Base-by-base conservation (phyloP, 2,888 invertebrate species). In the Abrostola tripartita region DNA sequence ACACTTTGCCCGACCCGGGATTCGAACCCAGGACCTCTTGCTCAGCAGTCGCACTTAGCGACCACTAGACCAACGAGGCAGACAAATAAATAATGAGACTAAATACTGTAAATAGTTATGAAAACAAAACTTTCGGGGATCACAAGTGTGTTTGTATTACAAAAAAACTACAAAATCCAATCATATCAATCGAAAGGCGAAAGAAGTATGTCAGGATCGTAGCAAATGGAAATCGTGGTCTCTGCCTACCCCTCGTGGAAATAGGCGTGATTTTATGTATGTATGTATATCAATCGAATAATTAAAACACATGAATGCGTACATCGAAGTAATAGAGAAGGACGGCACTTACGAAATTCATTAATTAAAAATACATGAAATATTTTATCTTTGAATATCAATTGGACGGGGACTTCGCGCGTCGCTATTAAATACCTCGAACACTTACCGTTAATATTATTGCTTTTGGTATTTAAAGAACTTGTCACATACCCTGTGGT, bases 361-460 rank as follows among this genome's bases (percentile, higher is more conserved):
- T 47, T 24, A 47, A 47, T 47, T 47, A 47, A 47, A 47, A 47
- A 47, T 14, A 14, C 24, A 12, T 14, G 44, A 12, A 44, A 44
- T 44, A 44, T 44, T 44, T 24, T 44, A 24, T 47, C 44, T 14
- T 47, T 14, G 14, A 47, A 14, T 47, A 47, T 9, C 44, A 47
- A 47, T 24, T 14, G 44, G 9, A 9, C 14, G 9, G 40, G 10
- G 40, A 11, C 40, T 10, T 40, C 8, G 14, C 12, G 8, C 14
- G 44, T 47, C 24, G 44, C 44, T 24, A 47, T 24, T 47, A 47
- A 47, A 47, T 47, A 47, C 44, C 14, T 47, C 24, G 44, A 14
- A 47, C 44, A 47, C 14, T 47, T 47, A 47, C 14, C 14, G 24
- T 24, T 47, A 9, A 24, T 9, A 47, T 44, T 44, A 44, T 14